Conservation (phyloP, 2,113 vertebrate species). For the Anolis carolinensis region DNA sequence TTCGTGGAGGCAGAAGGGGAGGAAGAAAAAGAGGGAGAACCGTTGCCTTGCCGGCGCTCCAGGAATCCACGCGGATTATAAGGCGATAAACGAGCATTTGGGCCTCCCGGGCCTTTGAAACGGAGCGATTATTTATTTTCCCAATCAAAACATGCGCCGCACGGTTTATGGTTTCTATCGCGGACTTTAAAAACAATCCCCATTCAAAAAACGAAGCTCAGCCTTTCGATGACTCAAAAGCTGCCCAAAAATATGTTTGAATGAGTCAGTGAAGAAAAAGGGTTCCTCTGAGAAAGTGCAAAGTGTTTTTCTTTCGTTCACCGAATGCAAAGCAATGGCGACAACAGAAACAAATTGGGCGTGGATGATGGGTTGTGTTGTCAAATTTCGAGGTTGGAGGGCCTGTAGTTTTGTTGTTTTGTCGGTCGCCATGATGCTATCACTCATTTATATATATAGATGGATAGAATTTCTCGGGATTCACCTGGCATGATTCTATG, state of each 20-base stretch:
- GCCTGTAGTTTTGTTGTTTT: too few relatives aligned
- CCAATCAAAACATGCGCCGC: constrained; percentile 13
- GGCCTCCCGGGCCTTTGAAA: constrained; percentile 6
- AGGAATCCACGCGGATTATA: not conserved
- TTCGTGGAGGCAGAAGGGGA: not conserved
- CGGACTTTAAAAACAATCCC: constrained; percentile 40
- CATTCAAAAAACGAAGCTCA: too few relatives aligned
- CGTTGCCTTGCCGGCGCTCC: not conserved
- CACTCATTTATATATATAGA: too few relatives aligned
- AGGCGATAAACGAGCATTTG: not conserved
- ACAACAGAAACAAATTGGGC: not conserved
- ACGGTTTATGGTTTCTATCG: constrained; percentile 29
- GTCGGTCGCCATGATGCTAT: too few relatives aligned
- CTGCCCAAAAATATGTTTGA: not conserved
- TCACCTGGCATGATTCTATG: too few relatives aligned
- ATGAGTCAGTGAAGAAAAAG: not conserved
- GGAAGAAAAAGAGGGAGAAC: not conserved
- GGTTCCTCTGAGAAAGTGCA: not conserved
- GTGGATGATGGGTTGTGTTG: too few relatives aligned
- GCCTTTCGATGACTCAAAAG: too few relatives aligned
- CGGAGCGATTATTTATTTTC: constrained; percentile 14
- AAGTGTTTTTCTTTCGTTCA: not conserved
- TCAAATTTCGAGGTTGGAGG: too few relatives aligned
- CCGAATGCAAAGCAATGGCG: not conserved
- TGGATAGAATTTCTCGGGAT: too few relatives aligned